Conservation (phyloP, 2,797 vertebrate genomes). For the Xiphorhynchus erythropygius region DNA sequence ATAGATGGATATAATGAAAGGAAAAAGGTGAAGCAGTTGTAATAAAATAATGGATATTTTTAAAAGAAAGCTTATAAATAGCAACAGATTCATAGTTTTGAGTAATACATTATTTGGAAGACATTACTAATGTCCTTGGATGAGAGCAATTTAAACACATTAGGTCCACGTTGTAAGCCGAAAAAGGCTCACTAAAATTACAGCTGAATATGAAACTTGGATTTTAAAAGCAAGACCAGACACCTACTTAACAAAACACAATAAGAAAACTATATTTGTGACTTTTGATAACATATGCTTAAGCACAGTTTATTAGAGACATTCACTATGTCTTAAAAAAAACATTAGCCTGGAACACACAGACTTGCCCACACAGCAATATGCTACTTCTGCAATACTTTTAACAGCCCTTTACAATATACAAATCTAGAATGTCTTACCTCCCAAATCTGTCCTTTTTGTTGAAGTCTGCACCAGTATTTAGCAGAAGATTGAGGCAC, state of each 20-base stretch:
- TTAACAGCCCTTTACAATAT: neutral
- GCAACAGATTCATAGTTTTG: neutral
- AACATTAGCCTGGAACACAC: neutral
- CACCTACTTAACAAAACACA: neutral
- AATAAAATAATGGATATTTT: neutral
- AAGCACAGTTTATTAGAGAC: neutral
- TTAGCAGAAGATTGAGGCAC: conserved; percentile 97
- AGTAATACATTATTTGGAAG: neutral
- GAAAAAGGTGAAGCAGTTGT: neutral
- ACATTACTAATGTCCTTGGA: neutral
- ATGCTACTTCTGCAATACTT: neutral
- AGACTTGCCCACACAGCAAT: neutral
- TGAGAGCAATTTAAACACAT: neutral
- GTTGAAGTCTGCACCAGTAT: conserved; percentile 95
- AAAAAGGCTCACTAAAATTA: neutral
- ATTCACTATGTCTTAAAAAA: neutral
- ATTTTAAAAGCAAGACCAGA: neutral
- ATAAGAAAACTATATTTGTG: neutral
- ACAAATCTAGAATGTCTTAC: conserved; percentile 72
- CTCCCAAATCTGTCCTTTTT: conserved; percentile 97
- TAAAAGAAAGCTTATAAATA: neutral
- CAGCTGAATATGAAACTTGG: neutral
- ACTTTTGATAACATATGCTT: neutral
- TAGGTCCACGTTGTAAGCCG: neutral
- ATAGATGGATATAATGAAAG: neutral